Evolutionary conservation across 2,797 vertebrate genomes (phyloP), one percentile per base, ranked within the genome.

Genomic region (Chelmon rostratus): DNA sequence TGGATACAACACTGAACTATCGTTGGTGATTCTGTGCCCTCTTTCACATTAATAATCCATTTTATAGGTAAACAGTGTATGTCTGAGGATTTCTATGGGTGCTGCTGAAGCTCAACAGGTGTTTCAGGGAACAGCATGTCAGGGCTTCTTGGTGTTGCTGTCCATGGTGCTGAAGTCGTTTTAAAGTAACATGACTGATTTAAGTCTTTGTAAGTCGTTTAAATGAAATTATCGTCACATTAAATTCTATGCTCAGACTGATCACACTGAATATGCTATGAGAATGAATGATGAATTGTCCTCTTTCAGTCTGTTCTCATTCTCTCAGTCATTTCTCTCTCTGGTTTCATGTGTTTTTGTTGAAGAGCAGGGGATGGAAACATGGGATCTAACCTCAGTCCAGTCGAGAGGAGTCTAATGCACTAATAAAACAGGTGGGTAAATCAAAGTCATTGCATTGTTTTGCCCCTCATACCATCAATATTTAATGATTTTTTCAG

Each of bases 141-240:
- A 44, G 15, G 25, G 49, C 28, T 12, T 46, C 25, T 31, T 68
- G 19, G 61, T 59, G 70, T 23, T 44, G 49, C 88, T 92, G 82
- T 89, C 88, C 83, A 23, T 80, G 81, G 84, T 82, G 71, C 85
- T 90, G 81, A 85, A 84, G 57, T 50, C 3, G 21, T 35, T 50
- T 59, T 11, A 49, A 33, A 28, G 6, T 21, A 19, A 49, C 33
- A 23, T 21, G 4, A 40, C 47, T 37, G 37, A 57, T 44, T 28
- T 7, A 44, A 76, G 9, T 16, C 4, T 76, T 12, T 65, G 31
- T 58, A 28, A 70, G 35, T n/a, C 31, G 23, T 81, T 15, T 31
- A 9, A 33, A 59, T 73, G 0, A 19, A 46, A 57, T 59, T 9
- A 54, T 50, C 31, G 21, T 68, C 8, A 33, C 7, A 44, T 38